Base-by-base conservation (phyloP, 2,113 vertebrate genomes). In the Raja brachyura region DNA sequence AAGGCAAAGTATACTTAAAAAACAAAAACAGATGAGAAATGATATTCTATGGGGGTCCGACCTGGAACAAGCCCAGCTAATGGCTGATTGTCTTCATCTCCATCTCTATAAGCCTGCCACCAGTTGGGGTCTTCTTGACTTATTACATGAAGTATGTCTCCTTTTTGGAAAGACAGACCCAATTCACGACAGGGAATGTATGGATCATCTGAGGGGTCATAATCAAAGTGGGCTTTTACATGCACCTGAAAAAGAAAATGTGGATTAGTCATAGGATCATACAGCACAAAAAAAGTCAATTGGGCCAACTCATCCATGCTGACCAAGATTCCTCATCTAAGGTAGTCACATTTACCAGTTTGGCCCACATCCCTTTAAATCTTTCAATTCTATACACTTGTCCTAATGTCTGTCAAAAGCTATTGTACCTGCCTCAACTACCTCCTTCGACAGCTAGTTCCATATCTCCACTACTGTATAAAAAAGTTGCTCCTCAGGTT, bases 101-200 rank as follows among this genome's bases (percentile, higher is more conserved):
- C 98, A 78, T 99, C 98, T 95, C 98, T 95, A 96, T 99, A 99
- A 93, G 98, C 98, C 95, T 99, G 98, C 98, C 98, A 99, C 98
- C 98, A 99, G 95, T 97, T 98, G 94, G 98, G 97, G 95, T 99
- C 98, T 92, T 99, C 98, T 95, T 99, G 98, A 95, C 98, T 98
- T 94, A 99, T 98, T 76, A 99, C 97, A 90, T 99, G 98, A 83
- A 99, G 98, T 94, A 99, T 98, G 95, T 99, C 98, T 59, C 98
- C 98, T 93, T 98, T 99, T 94, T 98, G 98, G 95, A 99, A 99
- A 94, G 98, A 98, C 0, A 99, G 95, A 79, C 98, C 98, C 88
- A 99, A 95, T 94, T 99, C 98, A 94, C 98, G 96, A 95, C 98
- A 99, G 16, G 98, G 98, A 94, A 99, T 97, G 0, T 99, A 99